A percentile compares a stretch with the other conserved stretches of the same genome.
Evolutionary conservation across 2,113 vertebrate genomes (phyloP).

Genomic region (Tursiops truncatus): DNA sequence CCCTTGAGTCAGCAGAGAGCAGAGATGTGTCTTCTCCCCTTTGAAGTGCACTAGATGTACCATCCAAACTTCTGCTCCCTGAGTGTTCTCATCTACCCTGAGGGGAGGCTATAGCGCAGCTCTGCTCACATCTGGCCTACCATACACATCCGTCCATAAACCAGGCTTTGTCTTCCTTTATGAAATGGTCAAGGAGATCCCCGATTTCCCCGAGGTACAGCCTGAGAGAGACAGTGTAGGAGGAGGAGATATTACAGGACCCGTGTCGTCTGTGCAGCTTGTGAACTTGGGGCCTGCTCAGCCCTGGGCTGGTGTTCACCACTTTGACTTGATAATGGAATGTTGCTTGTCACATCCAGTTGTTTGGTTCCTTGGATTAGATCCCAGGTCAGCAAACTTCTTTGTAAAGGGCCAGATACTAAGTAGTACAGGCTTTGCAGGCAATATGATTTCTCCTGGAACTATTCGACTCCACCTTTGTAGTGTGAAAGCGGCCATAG

Average conservation of each 20-base stretch:
- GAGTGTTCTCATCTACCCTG: too few relatives aligned
- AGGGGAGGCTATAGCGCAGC: not conserved
- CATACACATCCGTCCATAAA: not conserved
- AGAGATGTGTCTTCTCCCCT: not conserved
- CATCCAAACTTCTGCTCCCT: too few relatives aligned
- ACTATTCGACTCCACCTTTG: too few relatives aligned
- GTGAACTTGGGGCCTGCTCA: not conserved
- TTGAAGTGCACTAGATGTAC: not conserved
- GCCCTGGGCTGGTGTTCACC: not conserved
- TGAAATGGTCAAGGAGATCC: not conserved
- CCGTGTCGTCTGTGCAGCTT: not conserved
- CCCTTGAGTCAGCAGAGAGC: not conserved
- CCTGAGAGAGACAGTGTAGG: not conserved
- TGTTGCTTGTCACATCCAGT: not conserved
- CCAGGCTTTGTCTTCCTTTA: not conserved
- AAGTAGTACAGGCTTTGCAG: too few relatives aligned
- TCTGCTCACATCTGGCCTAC: not conserved
- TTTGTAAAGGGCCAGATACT: too few relatives aligned
- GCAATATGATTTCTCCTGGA: too few relatives aligned
- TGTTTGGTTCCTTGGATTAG: not conserved
- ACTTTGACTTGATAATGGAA: not conserved
- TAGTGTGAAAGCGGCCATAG: too few relatives aligned
- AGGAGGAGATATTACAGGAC: not conserved
- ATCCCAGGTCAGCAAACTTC: not conserved
- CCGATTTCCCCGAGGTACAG: not conserved